These are phyloP conservation scores for Lithobates pipiens DNA, from an alignment of 2,797 vertebrate species.

Conservation along the genomic window DNA sequence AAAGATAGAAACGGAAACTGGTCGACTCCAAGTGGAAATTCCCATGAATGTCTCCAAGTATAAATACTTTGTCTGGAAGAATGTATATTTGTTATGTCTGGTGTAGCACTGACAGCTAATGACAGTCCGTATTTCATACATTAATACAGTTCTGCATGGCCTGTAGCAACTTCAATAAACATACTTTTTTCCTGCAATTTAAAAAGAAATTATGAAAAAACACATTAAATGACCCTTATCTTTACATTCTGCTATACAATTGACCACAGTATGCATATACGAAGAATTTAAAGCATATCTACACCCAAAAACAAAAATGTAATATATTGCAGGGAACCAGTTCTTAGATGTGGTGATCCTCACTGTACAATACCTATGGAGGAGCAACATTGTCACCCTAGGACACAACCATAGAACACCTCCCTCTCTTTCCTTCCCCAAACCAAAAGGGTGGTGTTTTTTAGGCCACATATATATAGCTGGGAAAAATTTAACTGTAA, in stretches of 20 bases:
- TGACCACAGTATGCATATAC: no score
- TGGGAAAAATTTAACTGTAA: no score
- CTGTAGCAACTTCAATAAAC: no score
- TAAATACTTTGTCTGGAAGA: background rate
- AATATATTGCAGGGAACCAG: no score
- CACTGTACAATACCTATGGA: background rate
- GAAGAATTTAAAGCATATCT: no score
- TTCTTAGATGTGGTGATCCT: background rate
- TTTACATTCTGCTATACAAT: no score
- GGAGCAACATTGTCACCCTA: background rate
- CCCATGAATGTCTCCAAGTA: slow-evolving; percentile 29
- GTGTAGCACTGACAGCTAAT: background rate
- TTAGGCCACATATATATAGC: no score
- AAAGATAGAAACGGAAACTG: slow-evolving; percentile 9
- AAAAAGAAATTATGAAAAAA: no score
- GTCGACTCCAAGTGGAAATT: slow-evolving; percentile 19
- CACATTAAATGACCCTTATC: no score
- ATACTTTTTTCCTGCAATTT: no score
- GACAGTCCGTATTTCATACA: background rate
- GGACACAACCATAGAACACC: background rate
- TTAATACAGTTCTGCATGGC: background rate
- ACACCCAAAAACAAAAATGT: no score
- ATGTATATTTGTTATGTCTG: slow-evolving; percentile 26
- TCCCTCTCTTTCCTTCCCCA: background rate
- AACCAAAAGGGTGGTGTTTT: background rate